phyloP scores from a whole-genome alignment of 2,888 invertebrate species.

The Apomyelois bistriatella region DNA sequence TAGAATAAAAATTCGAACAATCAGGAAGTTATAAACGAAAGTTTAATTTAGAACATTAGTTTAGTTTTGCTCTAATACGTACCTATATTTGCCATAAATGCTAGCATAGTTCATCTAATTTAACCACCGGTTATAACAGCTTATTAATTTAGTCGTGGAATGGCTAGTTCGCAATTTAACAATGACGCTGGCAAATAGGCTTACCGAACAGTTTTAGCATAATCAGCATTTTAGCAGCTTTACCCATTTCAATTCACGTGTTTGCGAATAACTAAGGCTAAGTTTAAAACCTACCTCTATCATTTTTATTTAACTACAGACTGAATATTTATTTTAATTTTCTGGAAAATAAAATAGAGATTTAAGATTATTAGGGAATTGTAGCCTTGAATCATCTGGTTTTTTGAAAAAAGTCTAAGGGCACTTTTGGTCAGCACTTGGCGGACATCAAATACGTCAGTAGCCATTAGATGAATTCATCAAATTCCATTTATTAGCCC shows the following conservation, averaged over 20 bases:
- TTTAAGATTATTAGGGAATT: no score
- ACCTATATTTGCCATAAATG: background rate
- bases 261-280: slow-evolving; percentile 1
- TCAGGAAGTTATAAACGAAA: no score
- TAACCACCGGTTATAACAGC: background rate
- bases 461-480: no score
- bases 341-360: no score
- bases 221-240: slow-evolving; percentile 11
- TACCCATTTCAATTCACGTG: background rate
- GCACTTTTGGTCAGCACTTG: no score
- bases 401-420: no score
- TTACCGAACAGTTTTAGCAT: slow-evolving; percentile 11
- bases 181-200: slow-evolving; percentile 14
- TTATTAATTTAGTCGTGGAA: background rate
- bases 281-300: background rate
- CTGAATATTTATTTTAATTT: background rate
- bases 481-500: no score
- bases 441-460: no score
- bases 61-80: no score
- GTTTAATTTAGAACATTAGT: no score
- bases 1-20: no score
- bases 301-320: background rate
- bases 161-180: slow-evolving; percentile 6
- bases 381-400: no score
- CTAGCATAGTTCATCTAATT: background rate